Percentiles rank a stretch among this genome's conserved stretches.
Conservation (phyloP, 2,888 invertebrate species). For the Xanthorhoe spadicearia region DNA sequence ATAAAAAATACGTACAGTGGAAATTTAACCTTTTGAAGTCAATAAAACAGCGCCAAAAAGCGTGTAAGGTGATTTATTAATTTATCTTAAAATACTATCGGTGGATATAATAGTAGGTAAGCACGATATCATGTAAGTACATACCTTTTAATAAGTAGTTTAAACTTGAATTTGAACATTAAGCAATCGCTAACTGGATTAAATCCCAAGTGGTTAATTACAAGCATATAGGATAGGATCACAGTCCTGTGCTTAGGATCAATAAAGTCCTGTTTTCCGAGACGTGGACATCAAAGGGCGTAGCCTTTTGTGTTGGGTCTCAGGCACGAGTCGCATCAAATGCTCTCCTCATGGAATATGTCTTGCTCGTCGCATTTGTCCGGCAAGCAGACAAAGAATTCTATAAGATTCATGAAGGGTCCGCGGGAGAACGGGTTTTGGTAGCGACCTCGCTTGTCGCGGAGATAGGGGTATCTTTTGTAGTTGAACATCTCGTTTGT, state of each 20-base stretch:
- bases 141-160: background rate
- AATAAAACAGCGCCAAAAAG: conserved; percentile 5
- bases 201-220: conserved; percentile 5
- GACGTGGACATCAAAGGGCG: conserved; percentile 37
- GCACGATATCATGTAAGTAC: no score
- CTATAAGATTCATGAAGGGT: conserved; percentile 92
- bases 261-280: background rate
- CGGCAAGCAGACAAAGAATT: conserved; percentile 94
- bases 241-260: background rate
- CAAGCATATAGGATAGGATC: background rate
- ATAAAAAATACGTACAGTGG: no score
- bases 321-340: conserved; percentile 62
- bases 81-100: conserved; percentile 7
- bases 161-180: background rate
- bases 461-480: conserved; percentile 94
- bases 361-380: conserved; percentile 91
- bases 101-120: background rate
- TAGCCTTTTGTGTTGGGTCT: conserved; percentile 39
- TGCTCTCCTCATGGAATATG: conserved; percentile 87
- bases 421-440: conserved; percentile 97
- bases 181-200: conserved; percentile 9
- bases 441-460: conserved; percentile 94
- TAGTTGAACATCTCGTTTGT: conserved; percentile 98
- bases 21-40: no score
- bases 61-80: conserved; percentile 17